Conservation (phyloP, 1,140 invertebrate species). For the Riptortus pedestris region DNA sequence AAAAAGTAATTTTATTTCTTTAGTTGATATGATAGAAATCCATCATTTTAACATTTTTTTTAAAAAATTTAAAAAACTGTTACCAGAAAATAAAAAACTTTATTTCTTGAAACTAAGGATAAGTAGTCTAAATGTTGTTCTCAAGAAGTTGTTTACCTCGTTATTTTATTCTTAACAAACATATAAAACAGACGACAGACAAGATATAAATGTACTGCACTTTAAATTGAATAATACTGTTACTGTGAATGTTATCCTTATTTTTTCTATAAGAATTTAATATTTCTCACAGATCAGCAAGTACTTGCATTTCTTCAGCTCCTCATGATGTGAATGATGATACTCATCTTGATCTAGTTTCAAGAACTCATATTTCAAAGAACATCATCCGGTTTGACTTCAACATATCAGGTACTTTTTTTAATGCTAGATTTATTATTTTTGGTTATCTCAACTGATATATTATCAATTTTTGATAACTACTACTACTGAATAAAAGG, state of each 20-base stretch:
- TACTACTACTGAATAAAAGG: too few species aligned
- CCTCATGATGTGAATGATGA: background rate
- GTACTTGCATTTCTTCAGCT: background rate
- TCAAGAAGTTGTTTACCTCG: background rate
- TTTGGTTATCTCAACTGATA: too few species aligned
- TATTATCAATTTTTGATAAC: too few species aligned
- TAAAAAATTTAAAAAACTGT: too few species aligned
- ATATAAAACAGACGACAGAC: background rate
- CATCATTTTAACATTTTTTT: background rate
- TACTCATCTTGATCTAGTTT: background rate
- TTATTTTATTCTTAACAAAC: background rate
- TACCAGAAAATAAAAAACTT: background rate
- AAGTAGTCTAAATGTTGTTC: background rate
- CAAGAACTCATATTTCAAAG: background rate
- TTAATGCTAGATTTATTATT: too few species aligned
- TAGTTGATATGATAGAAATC: background rate
- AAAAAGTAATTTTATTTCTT: background rate
- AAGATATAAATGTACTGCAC: background rate
- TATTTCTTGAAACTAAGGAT: background rate
- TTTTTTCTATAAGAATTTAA: background rate
- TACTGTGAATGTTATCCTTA: background rate
- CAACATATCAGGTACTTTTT: background rate
- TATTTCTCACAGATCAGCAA: background rate
- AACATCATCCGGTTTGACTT: background rate
- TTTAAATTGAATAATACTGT: background rate